A percentile compares a stretch with the other conserved stretches of the same genome.
phyloP scores from a whole-genome alignment of 2,888 invertebrate species.

The Sisyra nigra region DNA sequence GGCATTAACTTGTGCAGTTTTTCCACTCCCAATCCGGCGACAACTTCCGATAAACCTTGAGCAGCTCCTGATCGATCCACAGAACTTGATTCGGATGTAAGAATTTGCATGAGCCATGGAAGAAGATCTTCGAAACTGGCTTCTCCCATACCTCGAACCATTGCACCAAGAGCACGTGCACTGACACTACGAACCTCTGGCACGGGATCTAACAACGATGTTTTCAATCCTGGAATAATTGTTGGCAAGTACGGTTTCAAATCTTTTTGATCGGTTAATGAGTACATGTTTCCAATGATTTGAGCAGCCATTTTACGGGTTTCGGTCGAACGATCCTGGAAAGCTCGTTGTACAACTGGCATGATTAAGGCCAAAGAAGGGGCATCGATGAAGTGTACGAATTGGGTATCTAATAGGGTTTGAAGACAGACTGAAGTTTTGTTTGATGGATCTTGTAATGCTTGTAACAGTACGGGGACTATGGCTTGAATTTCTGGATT shows the following conservation, averaged over 20 bases:
- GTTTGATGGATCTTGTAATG: slow-evolving; percentile 90
- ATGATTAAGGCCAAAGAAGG: slow-evolving; percentile 96
- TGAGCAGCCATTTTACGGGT: slow-evolving; percentile 98
- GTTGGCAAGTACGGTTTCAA: slow-evolving; percentile 88
- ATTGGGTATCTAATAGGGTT: slow-evolving; percentile 85
- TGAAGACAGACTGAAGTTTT: slow-evolving; percentile 89
- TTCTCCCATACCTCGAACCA: slow-evolving; percentile 96
- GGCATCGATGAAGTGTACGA: slow-evolving; percentile 98
- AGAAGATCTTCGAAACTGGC: slow-evolving; percentile 88
- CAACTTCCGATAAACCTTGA: slow-evolving; percentile 90
- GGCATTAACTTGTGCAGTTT: slow-evolving; percentile 96
- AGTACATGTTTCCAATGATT: slow-evolving; percentile 99
- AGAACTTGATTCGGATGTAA: slow-evolving; percentile 87
- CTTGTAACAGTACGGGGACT: slow-evolving; percentile 72
- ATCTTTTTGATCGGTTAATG: slow-evolving; percentile 96
- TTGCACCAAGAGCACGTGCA: slow-evolving; percentile 89
- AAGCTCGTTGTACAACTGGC: slow-evolving; percentile 97
- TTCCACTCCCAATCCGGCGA: slow-evolving; percentile 87
- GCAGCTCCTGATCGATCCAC: slow-evolving; percentile 95
- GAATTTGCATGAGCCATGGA: slow-evolving; percentile 96
- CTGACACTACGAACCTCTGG: slow-evolving; percentile 95
- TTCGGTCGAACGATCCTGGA: slow-evolving; percentile 94
- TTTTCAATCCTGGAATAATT: slow-evolving; percentile 92
- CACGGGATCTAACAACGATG: slow-evolving; percentile 90
- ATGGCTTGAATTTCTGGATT: slow-evolving; percentile 97